Base-by-base conservation (phyloP, 2,797 vertebrate species). In the Crax fasciolata region DNA sequence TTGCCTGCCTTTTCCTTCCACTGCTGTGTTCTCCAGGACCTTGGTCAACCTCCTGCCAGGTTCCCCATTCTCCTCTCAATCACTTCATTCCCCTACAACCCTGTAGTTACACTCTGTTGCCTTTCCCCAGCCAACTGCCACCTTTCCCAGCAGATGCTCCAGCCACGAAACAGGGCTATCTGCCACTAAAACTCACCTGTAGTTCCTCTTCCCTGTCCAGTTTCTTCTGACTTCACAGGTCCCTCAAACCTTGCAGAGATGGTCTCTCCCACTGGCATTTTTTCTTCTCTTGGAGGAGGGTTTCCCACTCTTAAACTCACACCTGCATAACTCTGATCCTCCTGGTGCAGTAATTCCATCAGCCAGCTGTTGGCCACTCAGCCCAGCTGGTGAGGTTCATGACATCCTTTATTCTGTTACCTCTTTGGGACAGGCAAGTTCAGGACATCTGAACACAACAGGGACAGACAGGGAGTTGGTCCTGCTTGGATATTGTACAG, bases 21-120 rank as follows among this genome's bases (percentile, higher is more conserved):
- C 19, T 46, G 28, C 5, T 52, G 30, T 27, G 41, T 27, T 62
- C 54, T 59, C 66, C 54, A 41, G 54, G 65, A 21, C 8, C 30
- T n/a, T 5, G 27, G n/a, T 82, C 71, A 38, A 27, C 52, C 38
- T 25, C 30, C 55, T 86, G 52, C 54, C 38, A 63, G 80, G 48
- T 38, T 93, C 32, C 21, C 35, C 35, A n/a, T 61, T 79, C 57
- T 82, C 24, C 38, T 51, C 27, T 63, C 62, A 54, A 52, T 30
- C 18, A 6, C 24, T 35, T 49, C 65, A 62, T 39, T 4, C 35
- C 14, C 3, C 38, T 44, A 0, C 1, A 0, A 28, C 52, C 27
- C 30, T 61, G 27, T n/a, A 35, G 0, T 8, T 32, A 21, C 3
- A 0, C 28, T 43, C 39, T 44, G 38, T 23, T 55, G 48, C 30